Conservation (phyloP, 2,797 vertebrate genomes). For the Typhlichthys subterraneus region DNA sequence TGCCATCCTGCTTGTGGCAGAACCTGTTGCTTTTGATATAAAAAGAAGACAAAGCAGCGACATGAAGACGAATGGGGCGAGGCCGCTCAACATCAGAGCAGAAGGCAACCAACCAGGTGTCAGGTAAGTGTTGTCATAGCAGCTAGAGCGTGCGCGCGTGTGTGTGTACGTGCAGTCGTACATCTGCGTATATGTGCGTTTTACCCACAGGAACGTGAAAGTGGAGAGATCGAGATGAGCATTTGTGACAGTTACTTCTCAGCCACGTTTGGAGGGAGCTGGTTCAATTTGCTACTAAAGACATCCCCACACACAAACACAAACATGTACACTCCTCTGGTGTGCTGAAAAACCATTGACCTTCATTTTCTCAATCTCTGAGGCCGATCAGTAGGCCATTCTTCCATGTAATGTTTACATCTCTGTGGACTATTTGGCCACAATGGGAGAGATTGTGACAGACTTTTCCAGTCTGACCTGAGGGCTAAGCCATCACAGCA, state of each 20-base stretch:
- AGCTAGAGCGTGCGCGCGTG: background rate
- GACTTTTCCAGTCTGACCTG: conserved; percentile 45
- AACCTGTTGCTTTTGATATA: too few relatives aligned
- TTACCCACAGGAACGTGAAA: too few relatives aligned
- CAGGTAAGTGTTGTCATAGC: background rate
- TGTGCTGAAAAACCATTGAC: conserved; percentile 69
- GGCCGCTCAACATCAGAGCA: too few relatives aligned
- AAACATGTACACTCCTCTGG: conserved; percentile 43
- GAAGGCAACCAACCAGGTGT: too few relatives aligned
- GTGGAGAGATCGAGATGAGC: too few relatives aligned
- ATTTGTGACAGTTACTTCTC: too few relatives aligned
- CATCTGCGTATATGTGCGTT: too few relatives aligned
- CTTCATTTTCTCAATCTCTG: conserved; percentile 75
- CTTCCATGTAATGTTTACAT: conserved; percentile 78
- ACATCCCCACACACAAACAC: conserved; percentile 20
- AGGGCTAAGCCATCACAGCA: conserved; percentile 35
- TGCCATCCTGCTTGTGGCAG: too few relatives aligned
- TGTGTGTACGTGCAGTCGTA: too few relatives aligned
- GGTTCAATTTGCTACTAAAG: background rate
- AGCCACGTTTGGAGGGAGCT: too few relatives aligned
- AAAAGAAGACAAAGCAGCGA: too few relatives aligned
- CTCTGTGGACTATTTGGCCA: conserved; percentile 71
- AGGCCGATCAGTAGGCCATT: conserved; percentile 73
- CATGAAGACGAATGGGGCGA: too few relatives aligned
- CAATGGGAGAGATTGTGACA: conserved; percentile 61